Evolutionary conservation across 2,797 vertebrate genomes (phyloP), one percentile per base, ranked within the genome.

Genomic region (Chelon labrosus): DNA sequence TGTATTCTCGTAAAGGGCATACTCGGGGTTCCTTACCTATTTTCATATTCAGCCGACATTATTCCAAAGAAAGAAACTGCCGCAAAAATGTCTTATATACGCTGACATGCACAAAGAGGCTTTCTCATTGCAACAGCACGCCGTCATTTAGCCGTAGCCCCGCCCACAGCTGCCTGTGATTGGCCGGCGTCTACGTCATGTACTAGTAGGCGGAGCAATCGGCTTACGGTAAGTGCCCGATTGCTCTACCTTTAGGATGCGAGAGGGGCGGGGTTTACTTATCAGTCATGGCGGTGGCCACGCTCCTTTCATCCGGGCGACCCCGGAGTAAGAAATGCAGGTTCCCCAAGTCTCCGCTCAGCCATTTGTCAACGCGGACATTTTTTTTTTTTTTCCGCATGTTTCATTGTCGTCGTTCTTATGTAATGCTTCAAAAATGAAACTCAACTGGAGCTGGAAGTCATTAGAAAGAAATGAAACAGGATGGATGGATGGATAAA

Each of bases 31-130:
- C 5, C 93, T 94, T 88, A 95, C 95, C 95, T 95, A 85, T 94
- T 92, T 68, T 95, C 95, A 93, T 93, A 93, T 88, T 95, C 90
- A 76, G 94, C 94, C 91, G 94, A 95, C 95, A 96, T 96, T 93
- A 92, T 95, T 88, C 91, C 94, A 95, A 94, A 94, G 93, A 91
- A 91, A 92, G 92, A 93, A 73, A 82, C 72, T 80, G 88, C 75
- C 88, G 90, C 86, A 92, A 89, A 93, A 91, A 93, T 89, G 83
- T 88, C 72, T 93, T 94, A 90, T 94, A 94, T 95, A 94, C 79
- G 85, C 74, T 79, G 77, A 85, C 81, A 77, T 60, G 74, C 64
- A 70, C 52, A 60, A 79, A 51, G 73, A 49, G 14, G 66, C 22
- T 3, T 58, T 68, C 47, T 84, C 62, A 94, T 95, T 94, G 93